Base-by-base conservation (phyloP, 92 coral and sea anemone species). In the Isaurus tuberculatus region DNA sequence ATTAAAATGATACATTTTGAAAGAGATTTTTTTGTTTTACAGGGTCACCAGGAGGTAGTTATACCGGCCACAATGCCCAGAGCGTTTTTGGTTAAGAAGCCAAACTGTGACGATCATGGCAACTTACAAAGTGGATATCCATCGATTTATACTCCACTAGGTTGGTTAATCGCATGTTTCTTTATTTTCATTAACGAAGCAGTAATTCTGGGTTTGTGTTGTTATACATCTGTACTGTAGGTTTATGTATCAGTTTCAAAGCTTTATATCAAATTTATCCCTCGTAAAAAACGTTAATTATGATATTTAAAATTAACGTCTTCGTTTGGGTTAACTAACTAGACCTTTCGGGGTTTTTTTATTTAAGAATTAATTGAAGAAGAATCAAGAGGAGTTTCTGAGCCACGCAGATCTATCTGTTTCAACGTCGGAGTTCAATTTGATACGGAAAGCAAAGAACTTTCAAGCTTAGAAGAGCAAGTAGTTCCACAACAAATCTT, bases 1-100 rank as follows among this genome's bases (percentile, higher is more conserved):
- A 77, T 57, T 77, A 34, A 77, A 44, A 58, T 57, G 32, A 8
- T n/a, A 22, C 4, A 77, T 57, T 26, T 63, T 77, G 14, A 77
- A 34, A 57, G 70, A 58, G 70, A 9, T 77, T 75, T 58, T 77
- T 49, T 25, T 77, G 30, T 60, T 33, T 57, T 77, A 57, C 8
- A n/a, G 32, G 32, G 16, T 37, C 70, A 36, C 36, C 49, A 60
- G 68, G 82, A 42, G 15, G 55, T 77, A 14, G 58, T 20, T 58
- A 17, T 16, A 23, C 30, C 34, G 23, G 68, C 64, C 22, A 77
- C 51, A 58, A 77, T 77, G 82, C 82, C 82, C 49, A 77, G 82
- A 60, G 82, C 82, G 33, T 77, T 77, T 58, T 58, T 77, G 53
- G 36, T 77, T 19, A 77, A 77, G 51, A 77, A 77, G 17, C 70